Evolutionary conservation across 2,113 vertebrate species (phyloP).

Genomic region (Pyxicephalus adspersus): DNA sequence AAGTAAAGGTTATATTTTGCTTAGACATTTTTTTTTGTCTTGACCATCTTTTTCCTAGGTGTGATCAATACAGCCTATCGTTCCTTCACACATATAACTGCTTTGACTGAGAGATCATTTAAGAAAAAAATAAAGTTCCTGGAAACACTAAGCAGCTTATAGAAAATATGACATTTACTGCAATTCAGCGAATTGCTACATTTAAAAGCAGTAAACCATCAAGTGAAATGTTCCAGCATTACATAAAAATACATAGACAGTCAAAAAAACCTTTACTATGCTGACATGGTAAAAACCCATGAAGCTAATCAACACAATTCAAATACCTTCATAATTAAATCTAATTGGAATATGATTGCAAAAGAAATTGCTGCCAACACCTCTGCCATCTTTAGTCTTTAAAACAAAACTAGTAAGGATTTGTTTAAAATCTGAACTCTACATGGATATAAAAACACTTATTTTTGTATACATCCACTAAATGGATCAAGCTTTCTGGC

Average conservation of each 20-base stretch:
- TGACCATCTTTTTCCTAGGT: slow-evolving; percentile 23
- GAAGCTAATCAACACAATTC: slow-evolving; percentile 20
- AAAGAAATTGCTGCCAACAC: neutral
- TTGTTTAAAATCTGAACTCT: too few relatives aligned
- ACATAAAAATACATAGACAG: slow-evolving; percentile 23
- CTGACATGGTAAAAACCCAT: slow-evolving; percentile 5
- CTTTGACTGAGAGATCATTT: slow-evolving; percentile 47
- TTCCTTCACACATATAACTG: slow-evolving; percentile 33
- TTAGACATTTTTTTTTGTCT: slow-evolving; percentile 11
- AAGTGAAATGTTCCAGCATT: slow-evolving; percentile 43
- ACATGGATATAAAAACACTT: too few relatives aligned
- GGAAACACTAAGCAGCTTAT: slow-evolving; percentile 53
- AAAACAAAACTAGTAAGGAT: too few relatives aligned
- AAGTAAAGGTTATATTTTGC: slow-evolving; percentile 38
- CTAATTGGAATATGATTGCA: neutral
- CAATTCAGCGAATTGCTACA: slow-evolving; percentile 43
- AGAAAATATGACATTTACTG: slow-evolving; percentile 55
- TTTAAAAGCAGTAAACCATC: slow-evolving; percentile 53
- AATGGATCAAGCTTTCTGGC: too few relatives aligned
- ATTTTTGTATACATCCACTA: too few relatives aligned
- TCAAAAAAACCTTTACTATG: slow-evolving; percentile 19
- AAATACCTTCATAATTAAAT: neutral
- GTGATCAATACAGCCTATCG: slow-evolving; percentile 46
- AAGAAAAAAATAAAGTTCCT: slow-evolving; percentile 42
- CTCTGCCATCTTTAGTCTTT: neutral